Evolutionary conservation across 1,140 invertebrate genomes (phyloP), one percentile per base, ranked within the genome.

Genomic region (Hylaeus volcanicus): DNA sequence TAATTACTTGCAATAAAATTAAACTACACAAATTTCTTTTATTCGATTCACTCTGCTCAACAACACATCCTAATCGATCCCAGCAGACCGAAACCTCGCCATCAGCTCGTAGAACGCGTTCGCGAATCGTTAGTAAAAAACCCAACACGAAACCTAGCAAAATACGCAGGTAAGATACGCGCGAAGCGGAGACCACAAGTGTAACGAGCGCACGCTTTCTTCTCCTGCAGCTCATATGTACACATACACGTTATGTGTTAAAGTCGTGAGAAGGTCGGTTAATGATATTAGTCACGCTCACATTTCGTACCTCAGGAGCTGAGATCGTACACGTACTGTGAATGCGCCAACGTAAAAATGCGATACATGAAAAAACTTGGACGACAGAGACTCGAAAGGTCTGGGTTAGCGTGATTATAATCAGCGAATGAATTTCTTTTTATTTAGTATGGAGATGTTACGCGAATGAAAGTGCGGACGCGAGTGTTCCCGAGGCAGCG

Each of bases 281-380:
- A 79, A 74, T 70, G 51, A 87, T 51, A 68, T 85, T 81, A 84
- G 86, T 86, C 56, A 66, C 55, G 74, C 61, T 78, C 76, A 86
- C 73, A 84, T 73, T 78, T 88, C 87, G 89, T 91, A 92, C 92
- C 92, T 93, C 92, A 93, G 92, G 92, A 93, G 92, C 88, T 92
- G 92, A 92, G 91, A 92, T 93, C 91, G 91, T 88, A 90, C 88
- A 92, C 89, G 88, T 89, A 91, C 55, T 41, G 43, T 84, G 63
- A 81, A 87, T 88, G 71, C 9, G 63, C 5, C 43, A n/a, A 26
- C 11, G 45, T 26, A 26, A 45, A 61, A 60, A 77, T 70, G 37
- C 63, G 74, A 75, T 14, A 37, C 51, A 75, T 66, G 61, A 66
- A 75, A 77, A 14, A 75, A 45, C 26, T 9, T 48, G 14, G 58